Base-by-base conservation (phyloP, 1,140 invertebrate genomes). In the Temnothorax curvispinosus region DNA sequence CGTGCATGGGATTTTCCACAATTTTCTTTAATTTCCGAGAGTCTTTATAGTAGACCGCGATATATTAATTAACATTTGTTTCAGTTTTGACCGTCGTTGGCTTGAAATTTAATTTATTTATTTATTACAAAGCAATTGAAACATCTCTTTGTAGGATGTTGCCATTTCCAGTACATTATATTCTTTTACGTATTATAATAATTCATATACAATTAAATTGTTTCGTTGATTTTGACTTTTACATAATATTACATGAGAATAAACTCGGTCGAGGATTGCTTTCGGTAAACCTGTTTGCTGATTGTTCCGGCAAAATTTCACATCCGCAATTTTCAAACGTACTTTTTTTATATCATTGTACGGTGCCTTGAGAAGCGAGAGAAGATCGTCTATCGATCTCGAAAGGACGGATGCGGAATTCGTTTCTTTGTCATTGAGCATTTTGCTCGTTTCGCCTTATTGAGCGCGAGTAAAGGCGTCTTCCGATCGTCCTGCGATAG, bases 391-490 rank as follows among this genome's bases (percentile, higher is more conserved):
- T 35, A 56, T 27, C 41, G 27, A 6, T 15, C 15, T 74, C 41
- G 6, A 82, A 44, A 58, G 67, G 32, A 41, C 60, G 78, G 67
- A 65, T 21, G 41, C 9, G 76, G 52, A n/a, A 72, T 74, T 54
- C 67, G 52, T 60, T 82, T 82, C 67, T 82, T 38, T 56, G 65
- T 27, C 21, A 81, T 72, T 74, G 80, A 84, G 32, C 80, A 62
- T 74, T 60, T 84, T 58, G 54, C 35, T 67, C 60, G 47, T 67
- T 75, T 84, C 41, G 44, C 44, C 67, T 82, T 82, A 72, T 82
- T 72, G 69, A 72, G 21, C 67, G 41, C 41, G 8, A 74, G 69
- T 81, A 58, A 72, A 82, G 32, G 27, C 80, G 27, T 74, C 67
- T 62, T 60, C 41, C 41, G 54, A 82, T 50, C 67, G 27, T 60